Evolutionary conservation across 2,888 invertebrate genomes (phyloP).

Genomic region (Lydus trimaculatus): DNA sequence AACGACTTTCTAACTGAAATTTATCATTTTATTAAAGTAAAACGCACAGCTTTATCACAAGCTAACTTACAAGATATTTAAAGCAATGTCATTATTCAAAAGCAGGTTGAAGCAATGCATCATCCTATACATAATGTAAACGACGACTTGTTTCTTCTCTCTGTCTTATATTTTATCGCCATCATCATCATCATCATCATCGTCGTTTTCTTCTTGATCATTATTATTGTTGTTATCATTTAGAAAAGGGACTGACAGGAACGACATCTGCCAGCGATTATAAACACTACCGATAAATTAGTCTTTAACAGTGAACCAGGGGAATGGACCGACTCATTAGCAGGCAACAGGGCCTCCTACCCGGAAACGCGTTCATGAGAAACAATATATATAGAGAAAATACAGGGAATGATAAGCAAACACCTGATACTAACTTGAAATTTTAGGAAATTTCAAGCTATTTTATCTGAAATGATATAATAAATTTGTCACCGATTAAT

Average conservation of each 20-base stretch:
- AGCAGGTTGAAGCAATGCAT: slow-evolving; percentile 52
- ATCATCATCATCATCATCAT: neutral
- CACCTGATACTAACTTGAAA: neutral
- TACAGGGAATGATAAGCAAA: neutral
- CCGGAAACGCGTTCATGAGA: neutral
- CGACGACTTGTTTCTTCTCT: slow-evolving; percentile 26
- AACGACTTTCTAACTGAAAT: slow-evolving; percentile 38
- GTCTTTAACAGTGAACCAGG: slow-evolving; percentile 37
- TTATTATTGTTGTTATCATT: neutral
- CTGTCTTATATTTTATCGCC: slow-evolving; percentile 8
- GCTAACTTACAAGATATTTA: slow-evolving; percentile 52
- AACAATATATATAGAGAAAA: neutral
- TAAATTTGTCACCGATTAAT: neutral
- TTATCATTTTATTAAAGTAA: slow-evolving; percentile 45
- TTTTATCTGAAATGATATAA: neutral
- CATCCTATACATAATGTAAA: slow-evolving; percentile 40
- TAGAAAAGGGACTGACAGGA: slow-evolving; percentile 11
- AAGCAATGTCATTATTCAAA: slow-evolving; percentile 50
- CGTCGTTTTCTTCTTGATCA: neutral
- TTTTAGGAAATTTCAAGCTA: neutral
- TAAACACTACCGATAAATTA: slow-evolving; percentile 52
- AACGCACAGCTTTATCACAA: slow-evolving; percentile 41
- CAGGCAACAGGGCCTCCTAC: slow-evolving; percentile 30
- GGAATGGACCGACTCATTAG: slow-evolving; percentile 46
- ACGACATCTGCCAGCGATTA: slow-evolving; percentile 46